A percentile compares a stretch with the other conserved stretches of the same genome.
Evolutionary conservation across 2,888 invertebrate species (phyloP).

Genomic region (Philaethria dido): DNA sequence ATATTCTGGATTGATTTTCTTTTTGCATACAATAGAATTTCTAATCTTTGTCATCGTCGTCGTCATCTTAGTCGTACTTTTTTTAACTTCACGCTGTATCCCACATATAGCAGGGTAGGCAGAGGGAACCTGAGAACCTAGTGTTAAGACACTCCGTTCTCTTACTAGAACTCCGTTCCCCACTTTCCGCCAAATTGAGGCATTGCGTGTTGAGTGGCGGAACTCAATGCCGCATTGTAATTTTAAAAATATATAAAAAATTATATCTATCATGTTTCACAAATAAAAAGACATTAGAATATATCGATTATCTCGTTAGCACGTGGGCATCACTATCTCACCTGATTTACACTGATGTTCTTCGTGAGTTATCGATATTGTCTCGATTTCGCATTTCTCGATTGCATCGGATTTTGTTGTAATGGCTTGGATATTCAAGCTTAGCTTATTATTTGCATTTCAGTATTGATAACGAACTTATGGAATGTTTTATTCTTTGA

Average conservation of each 20-base stretch:
- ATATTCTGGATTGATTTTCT: too few species aligned
- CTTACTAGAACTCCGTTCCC: too few species aligned
- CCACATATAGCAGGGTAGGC: too few species aligned
- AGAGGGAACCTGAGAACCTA: too few species aligned
- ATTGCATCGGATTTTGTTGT: slow-evolving; percentile 56
- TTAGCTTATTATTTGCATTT: slow-evolving; percentile 52
- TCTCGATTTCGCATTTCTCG: slow-evolving; percentile 50
- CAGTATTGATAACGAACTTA: slow-evolving; percentile 44
- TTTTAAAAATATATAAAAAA: not conserved
- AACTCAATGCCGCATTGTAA: not conserved
- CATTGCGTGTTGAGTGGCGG: too few species aligned
- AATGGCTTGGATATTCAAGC: slow-evolving; percentile 50
- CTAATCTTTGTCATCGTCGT: too few species aligned
- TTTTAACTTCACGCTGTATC: too few species aligned
- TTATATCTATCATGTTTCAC: not conserved
- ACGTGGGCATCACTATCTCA: slow-evolving; percentile 81
- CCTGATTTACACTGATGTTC: slow-evolving; percentile 80
- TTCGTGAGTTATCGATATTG: slow-evolving; percentile 77
- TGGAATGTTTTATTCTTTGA: slow-evolving; percentile 11
- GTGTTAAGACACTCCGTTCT: too few species aligned
- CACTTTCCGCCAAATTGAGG: too few species aligned
- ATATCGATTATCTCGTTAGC: slow-evolving; percentile 71
- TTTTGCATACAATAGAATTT: too few species aligned
- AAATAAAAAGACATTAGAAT: slow-evolving; percentile 60
- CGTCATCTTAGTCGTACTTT: too few species aligned